Evolutionary conservation across 2,113 vertebrate genomes (phyloP).

Genomic region (Melospiza georgiana): DNA sequence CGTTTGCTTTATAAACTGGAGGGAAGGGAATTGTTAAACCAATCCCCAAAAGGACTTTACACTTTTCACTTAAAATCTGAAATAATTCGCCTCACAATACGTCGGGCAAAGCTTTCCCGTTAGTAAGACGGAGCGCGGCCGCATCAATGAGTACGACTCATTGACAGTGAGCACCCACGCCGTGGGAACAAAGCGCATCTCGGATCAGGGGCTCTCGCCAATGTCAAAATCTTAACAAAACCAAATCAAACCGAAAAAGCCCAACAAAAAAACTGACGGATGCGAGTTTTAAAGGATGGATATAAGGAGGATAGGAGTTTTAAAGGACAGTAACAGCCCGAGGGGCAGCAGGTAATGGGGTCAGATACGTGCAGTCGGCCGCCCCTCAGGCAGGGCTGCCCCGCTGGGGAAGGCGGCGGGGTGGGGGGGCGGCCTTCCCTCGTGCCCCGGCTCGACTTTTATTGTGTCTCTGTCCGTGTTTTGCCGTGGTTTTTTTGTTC

Average conservation of each 20-base stretch:
- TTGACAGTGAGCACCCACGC: accelerated
- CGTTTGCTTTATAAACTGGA: background rate
- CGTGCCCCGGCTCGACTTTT: constrained; percentile 19
- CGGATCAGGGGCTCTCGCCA: background rate
- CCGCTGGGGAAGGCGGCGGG: background rate
- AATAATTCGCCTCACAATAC: background rate
- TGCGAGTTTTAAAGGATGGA: background rate
- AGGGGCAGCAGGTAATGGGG: background rate
- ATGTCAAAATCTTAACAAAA: background rate
- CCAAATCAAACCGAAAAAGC: background rate
- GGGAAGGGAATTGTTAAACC: background rate
- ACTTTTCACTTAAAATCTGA: background rate
- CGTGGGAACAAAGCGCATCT: background rate
- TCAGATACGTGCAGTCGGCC: background rate
- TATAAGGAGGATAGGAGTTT: background rate
- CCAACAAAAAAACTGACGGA: too few species aligned
- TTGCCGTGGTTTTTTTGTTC: background rate
- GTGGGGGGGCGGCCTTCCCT: background rate
- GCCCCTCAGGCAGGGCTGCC: background rate
- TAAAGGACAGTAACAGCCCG: background rate
- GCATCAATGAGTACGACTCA: background rate
- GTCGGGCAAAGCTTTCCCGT: background rate
- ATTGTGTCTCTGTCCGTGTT: constrained; percentile 23
- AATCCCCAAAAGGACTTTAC: background rate
- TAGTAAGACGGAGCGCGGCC: accelerated